Percentiles rank a stretch among this genome's conserved stretches.
These are phyloP conservation scores for Tapirus terrestris DNA, from an alignment of 2,113 vertebrate genomes.

Conservation along the genomic window DNA sequence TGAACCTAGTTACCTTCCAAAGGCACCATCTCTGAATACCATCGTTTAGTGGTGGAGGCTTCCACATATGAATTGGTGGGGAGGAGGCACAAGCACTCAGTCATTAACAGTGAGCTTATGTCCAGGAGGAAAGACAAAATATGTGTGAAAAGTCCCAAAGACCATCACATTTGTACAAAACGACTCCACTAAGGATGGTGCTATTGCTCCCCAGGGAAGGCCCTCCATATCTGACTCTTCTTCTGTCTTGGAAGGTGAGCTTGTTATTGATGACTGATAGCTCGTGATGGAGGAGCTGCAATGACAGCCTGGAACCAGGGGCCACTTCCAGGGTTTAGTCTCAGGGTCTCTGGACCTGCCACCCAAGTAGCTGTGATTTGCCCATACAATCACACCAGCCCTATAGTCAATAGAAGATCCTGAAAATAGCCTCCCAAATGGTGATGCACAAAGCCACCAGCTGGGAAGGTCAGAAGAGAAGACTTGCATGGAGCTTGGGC, in stretches of 20 bases:
- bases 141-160: neutral
- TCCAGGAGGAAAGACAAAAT: neutral
- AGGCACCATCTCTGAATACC: too few relatives aligned
- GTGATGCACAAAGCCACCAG: neutral
- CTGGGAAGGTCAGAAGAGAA: neutral
- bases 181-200: too few relatives aligned
- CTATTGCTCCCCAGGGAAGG: neutral
- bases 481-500: neutral
- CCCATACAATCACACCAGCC: neutral
- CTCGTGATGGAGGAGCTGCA: neutral
- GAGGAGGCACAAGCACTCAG: neutral
- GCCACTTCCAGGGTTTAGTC: neutral
- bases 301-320: neutral
- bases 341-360: neutral
- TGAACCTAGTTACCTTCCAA: neutral
- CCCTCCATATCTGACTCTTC: accelerated
- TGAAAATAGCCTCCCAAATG: neutral
- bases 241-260: neutral
- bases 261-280: accelerated
- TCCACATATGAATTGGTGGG: neutral
- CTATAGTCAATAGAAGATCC: neutral
- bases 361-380: neutral
- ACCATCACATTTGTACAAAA: neutral
- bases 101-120: neutral
- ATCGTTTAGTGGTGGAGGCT: neutral